Conservation (phyloP, 2,888 invertebrate genomes). For the Ochlodes sylvanus region DNA sequence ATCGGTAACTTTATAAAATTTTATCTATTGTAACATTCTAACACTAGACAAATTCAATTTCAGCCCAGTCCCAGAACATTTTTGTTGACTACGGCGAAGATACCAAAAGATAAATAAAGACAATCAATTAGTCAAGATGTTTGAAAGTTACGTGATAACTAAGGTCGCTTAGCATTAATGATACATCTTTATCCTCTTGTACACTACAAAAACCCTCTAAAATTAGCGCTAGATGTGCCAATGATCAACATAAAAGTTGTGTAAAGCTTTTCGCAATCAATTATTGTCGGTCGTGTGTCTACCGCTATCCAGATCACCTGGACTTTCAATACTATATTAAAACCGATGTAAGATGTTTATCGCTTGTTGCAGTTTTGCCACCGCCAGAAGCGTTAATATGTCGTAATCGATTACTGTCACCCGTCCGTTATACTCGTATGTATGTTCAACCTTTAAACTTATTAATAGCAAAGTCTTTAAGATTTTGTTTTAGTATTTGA, state of each 20-base stretch:
- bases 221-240: neutral
- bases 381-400: neutral
- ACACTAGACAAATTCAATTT: too few relatives aligned
- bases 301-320: neutral
- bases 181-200: too few relatives aligned
- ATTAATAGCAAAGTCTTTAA: neutral
- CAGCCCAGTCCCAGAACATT: too few relatives aligned
- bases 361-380: conserved; percentile 6
- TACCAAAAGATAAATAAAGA: too few relatives aligned
- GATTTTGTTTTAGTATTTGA: too few relatives aligned
- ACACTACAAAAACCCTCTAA: neutral
- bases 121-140: too few relatives aligned
- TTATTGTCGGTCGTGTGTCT: neutral
- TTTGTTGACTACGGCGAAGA: too few relatives aligned
- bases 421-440: neutral
- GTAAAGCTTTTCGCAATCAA: neutral
- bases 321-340: neutral
- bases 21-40: too few relatives aligned
- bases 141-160: too few relatives aligned
- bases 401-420: neutral
- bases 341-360: neutral
- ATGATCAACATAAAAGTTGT: neutral
- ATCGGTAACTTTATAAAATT: too few relatives aligned
- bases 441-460: neutral
- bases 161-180: too few relatives aligned